Conservation (phyloP, 2,113 vertebrate genomes). For the Holacanthus passer region DNA sequence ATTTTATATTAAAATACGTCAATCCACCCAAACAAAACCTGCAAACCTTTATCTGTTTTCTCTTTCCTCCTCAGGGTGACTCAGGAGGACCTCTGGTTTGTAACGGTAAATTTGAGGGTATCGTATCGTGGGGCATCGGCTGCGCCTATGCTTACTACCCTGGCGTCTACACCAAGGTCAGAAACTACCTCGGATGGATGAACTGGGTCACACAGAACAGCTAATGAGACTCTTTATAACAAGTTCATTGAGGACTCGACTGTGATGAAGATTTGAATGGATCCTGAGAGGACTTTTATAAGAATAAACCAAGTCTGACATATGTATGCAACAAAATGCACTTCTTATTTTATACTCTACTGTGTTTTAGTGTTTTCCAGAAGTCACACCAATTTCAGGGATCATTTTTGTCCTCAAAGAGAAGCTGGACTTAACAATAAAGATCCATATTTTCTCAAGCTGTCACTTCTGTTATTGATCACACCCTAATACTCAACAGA, state of each 20-base stretch:
- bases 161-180: conserved; percentile 85
- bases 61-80: conserved; percentile 79
- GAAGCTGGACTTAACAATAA: conserved; percentile 49
- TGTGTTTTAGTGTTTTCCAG: conserved; percentile 14
- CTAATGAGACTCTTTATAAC: conserved; percentile 22
- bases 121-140: conserved; percentile 87
- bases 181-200: conserved; percentile 84
- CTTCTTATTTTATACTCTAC: conserved; percentile 20
- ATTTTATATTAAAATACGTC: neutral
- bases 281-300: no score
- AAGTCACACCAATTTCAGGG: conserved; percentile 3
- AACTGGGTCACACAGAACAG: conserved; percentile 57
- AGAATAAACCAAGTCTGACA: neutral
- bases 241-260: neutral
- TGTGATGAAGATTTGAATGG: conserved; percentile 5
- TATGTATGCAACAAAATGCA: conserved; percentile 13
- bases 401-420: conserved; percentile 4
- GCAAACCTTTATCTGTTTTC: neutral
- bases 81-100: conserved; percentile 87
- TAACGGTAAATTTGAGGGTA: conserved; percentile 81
- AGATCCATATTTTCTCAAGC: conserved; percentile 59
- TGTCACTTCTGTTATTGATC: neutral
- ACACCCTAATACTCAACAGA: neutral
- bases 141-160: conserved; percentile 83
- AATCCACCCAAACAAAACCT: neutral